A percentile compares a stretch with the other conserved stretches of the same genome.
Conservation (phyloP, 2,888 invertebrate genomes). For the Piscicola geometra region DNA sequence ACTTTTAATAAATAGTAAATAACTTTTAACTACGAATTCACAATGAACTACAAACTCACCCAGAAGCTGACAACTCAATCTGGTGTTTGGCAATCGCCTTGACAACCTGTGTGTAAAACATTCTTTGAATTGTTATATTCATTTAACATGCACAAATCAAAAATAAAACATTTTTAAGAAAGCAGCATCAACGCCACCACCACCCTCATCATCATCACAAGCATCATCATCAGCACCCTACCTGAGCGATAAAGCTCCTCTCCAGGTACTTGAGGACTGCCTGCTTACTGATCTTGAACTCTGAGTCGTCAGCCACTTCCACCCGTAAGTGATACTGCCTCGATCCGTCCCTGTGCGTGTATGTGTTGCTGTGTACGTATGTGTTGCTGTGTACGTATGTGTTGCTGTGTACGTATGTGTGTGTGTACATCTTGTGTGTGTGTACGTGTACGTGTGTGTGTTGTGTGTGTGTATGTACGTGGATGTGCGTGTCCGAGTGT, state of each 20-base stretch:
- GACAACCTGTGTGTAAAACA: no score
- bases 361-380: not conserved
- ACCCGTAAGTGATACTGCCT: slow-evolving; percentile 65
- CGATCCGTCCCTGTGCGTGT: not conserved
- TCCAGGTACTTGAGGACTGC: slow-evolving; percentile 72
- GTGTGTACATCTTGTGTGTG: not conserved
- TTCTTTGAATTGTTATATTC: no score
- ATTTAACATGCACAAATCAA: no score
- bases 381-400: not conserved
- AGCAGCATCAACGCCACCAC: slow-evolving; percentile 5
- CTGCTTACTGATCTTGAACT: slow-evolving; percentile 68
- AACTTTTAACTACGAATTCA: no score
- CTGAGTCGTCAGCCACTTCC: slow-evolving; percentile 68
- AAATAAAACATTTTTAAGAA: no score
- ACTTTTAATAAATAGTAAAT: no score
- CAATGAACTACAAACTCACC: no score
- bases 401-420: not conserved
- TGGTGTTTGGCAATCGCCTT: not conserved
- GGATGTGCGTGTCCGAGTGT: no score
- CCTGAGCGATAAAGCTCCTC: slow-evolving; percentile 52
- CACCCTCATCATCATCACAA: slow-evolving; percentile 24
- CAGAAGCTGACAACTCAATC: not conserved
- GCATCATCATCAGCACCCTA: slow-evolving; percentile 20
- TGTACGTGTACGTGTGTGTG: no score
- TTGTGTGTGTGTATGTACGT: no score